A percentile compares a stretch with the other conserved stretches of the same genome.
Evolutionary conservation across 2,888 invertebrate genomes (phyloP).

Genomic region (Acrobasis suavella): DNA sequence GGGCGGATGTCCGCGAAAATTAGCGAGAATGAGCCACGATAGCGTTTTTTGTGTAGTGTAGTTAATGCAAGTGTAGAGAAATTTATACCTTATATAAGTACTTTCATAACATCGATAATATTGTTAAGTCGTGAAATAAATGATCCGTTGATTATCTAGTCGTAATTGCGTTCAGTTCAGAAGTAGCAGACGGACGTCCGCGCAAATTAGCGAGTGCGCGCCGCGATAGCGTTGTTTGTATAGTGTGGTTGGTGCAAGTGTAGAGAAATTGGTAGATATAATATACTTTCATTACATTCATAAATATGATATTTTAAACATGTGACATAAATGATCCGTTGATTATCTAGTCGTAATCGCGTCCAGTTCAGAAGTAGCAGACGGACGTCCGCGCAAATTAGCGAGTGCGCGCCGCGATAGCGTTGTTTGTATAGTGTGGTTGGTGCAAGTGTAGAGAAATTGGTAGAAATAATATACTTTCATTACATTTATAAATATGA

Average conservation of each 20-base stretch:
- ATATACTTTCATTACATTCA: too few species aligned
- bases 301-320: too few species aligned
- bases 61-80: constrained; percentile 43
- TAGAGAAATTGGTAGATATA: constrained; percentile 29
- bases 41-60: constrained; percentile 66
- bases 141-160: constrained; percentile 45
- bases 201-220: constrained; percentile 78
- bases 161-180: constrained; percentile 67
- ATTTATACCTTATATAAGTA: too few species aligned
- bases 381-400: constrained; percentile 73
- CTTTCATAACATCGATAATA: too few species aligned
- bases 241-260: constrained; percentile 48
- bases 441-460: constrained; percentile 43
- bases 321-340: constrained; percentile 18
- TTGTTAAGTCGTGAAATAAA: too few species aligned
- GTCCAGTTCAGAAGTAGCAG: constrained; percentile 66
- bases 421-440: constrained; percentile 62
- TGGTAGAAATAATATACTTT: too few species aligned
- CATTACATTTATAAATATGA: too few species aligned
- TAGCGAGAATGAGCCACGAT: constrained; percentile 76
- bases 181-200: constrained; percentile 66
- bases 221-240: constrained; percentile 72
- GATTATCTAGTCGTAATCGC: constrained; percentile 62
- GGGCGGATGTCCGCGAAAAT: constrained; percentile 71
- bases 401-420: constrained; percentile 76